phyloP scores from a whole-genome alignment of 1,140 invertebrate species.

The Fopius arisanus region DNA sequence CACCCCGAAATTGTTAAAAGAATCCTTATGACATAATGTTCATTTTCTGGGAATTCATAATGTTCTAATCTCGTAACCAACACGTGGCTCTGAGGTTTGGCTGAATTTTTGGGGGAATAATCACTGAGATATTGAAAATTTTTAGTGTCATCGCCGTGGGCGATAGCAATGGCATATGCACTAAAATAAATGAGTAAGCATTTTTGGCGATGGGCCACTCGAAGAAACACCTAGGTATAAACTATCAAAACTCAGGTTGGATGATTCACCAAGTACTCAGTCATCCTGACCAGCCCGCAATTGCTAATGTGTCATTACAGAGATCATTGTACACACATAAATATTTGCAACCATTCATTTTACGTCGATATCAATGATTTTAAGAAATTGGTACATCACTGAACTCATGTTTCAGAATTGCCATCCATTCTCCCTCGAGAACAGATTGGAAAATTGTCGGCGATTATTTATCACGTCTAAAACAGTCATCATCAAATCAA shows the following conservation, averaged over 20 bases:
- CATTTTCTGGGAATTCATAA: background rate
- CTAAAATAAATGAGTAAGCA: slow-evolving; percentile 37
- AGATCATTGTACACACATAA: background rate
- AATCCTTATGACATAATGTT: background rate
- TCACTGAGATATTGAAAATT: slow-evolving; percentile 12
- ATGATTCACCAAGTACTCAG: slow-evolving; percentile 26
- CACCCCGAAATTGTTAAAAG: background rate
- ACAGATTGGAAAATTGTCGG: no score
- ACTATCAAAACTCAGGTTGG: slow-evolving; percentile 9
- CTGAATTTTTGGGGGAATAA: slow-evolving; percentile 14
- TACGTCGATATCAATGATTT: background rate
- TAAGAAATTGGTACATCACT: background rate
- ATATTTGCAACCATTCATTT: background rate
- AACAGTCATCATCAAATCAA: no score
- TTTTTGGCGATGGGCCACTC: slow-evolving; percentile 28
- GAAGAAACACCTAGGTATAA: slow-evolving; percentile 21
- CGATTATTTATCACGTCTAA: no score
- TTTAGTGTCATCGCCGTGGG: slow-evolving; percentile 22
- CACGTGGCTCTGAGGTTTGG: background rate
- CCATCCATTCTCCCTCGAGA: no score
- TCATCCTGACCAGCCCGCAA: background rate
- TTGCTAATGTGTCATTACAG: background rate
- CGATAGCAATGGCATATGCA: slow-evolving; percentile 34
- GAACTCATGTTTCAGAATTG: background rate
- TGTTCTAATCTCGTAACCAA: background rate